phyloP scores from a whole-genome alignment of 2,113 vertebrate genomes.

The Neodon shergylaensis region DNA sequence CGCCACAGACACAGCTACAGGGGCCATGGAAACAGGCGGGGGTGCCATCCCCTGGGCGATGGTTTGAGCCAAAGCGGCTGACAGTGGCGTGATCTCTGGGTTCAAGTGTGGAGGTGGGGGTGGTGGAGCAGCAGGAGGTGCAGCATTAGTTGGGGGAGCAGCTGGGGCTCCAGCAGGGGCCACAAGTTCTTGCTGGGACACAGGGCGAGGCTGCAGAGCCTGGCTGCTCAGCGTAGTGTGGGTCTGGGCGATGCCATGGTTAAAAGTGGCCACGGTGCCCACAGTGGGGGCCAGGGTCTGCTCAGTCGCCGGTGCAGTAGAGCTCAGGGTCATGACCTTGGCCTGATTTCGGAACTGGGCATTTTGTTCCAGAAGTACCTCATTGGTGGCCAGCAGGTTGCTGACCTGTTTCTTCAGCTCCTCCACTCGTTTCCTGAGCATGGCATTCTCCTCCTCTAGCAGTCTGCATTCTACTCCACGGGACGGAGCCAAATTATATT shows the following conservation, averaged over 20 bases:
- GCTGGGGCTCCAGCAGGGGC: constrained; percentile 90
- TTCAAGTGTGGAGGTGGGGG: constrained; percentile 92
- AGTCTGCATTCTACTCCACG: constrained; percentile 93
- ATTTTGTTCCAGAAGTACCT: constrained; percentile 98
- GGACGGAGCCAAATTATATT: constrained; percentile 87
- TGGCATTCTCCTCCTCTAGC: constrained; percentile 95
- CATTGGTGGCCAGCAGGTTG: constrained; percentile 96
- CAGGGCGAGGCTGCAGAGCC: constrained; percentile 93
- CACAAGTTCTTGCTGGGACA: constrained; percentile 95
- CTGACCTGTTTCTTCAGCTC: constrained; percentile 97
- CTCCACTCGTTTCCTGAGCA: constrained; percentile 96
- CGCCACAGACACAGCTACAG: constrained; percentile 95
- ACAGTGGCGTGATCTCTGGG: constrained; percentile 95
- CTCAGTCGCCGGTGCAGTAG: constrained; percentile 92
- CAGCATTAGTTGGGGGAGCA: constrained; percentile 88
- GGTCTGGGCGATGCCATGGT: constrained; percentile 97
- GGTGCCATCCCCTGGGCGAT: constrained; percentile 97
- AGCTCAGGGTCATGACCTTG: constrained; percentile 96
- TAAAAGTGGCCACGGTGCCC: constrained; percentile 95
- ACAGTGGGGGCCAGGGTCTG: constrained; percentile 93
- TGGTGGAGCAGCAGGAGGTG: constrained; percentile 89
- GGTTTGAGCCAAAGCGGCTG: constrained; percentile 95
- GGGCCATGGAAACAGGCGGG: constrained; percentile 96
- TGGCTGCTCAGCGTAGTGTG: constrained; percentile 98
- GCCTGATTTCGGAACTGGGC: constrained; percentile 97